Conservation (phyloP, 2,113 vertebrate species). For the Kryptolebias marmoratus region DNA sequence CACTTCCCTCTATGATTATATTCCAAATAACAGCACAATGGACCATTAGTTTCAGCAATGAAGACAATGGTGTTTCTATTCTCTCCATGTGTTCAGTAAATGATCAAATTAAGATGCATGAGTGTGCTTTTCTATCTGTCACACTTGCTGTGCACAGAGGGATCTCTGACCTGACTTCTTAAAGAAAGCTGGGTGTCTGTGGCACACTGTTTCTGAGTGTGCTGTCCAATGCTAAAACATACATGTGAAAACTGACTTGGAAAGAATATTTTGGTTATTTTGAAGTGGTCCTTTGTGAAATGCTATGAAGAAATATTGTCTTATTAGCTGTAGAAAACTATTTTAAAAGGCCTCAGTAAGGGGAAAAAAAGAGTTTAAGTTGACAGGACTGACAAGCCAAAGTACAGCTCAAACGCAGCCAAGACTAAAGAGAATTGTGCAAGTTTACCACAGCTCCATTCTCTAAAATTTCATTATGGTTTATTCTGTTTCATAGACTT, state of each 20-base stretch:
- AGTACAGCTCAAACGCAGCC: no score
- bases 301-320: no score
- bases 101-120: conserved; percentile 70
- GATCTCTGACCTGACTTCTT: conserved; percentile 39
- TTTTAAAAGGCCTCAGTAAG: no score
- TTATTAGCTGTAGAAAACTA: no score
- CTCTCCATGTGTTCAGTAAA: conserved; percentile 57
- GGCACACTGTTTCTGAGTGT: conserved; percentile 2
- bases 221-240: neutral
- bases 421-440: no score
- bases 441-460: no score
- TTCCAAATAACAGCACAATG: conserved; percentile 38
- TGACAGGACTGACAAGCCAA: no score
- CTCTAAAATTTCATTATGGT: no score
- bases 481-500: no score
- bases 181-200: conserved; percentile 1
- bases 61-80: conserved; percentile 39
- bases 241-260: conserved; percentile 1
- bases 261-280: neutral
- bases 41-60: conserved; percentile 43
- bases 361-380: no score
- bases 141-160: conserved; percentile 61
- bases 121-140: conserved; percentile 59
- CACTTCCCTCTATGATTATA: conserved; percentile 34
- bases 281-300: neutral